Base-by-base conservation (phyloP, 2,797 vertebrate species). In the Picus viridis region DNA sequence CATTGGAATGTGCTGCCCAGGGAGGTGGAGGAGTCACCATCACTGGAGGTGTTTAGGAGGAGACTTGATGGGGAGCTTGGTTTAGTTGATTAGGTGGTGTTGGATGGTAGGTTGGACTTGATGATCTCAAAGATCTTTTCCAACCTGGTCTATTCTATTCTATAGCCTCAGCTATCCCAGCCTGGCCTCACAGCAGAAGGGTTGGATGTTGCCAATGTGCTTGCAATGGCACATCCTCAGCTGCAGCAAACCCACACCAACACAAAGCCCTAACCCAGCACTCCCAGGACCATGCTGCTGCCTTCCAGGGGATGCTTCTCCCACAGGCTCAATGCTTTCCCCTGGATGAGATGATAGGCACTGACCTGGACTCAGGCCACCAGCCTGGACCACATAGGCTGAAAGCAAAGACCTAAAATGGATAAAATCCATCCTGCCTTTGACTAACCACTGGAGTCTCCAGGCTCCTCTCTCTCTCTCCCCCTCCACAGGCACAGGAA, bases 401-500 rank as follows among this genome's bases (percentile, higher is more conserved):
- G 26, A 73, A 41, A 64, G 84, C 49, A 51, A 39, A 86, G 84
- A 19, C 83, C 90, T 78, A 91, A 87, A 93, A 75, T 74, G 86
- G 93, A 86, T 39, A 91, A 93, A 91, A 87, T 26, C 58, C 80
- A 90, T 70, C 61, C 61, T 63, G 43, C 11, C 47, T 90, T 65
- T 45, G 53, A 36, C 58, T n/a, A 58, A 56, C 67, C 32, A 8
- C 63, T 41, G 76, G 78, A 62, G 75, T 3, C 9, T 5, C 78
- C 92, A 14, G 68, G 2, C 61, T 43, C 67, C 81, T 51, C 86
- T n/a, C 29, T 43, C 81, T 51, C 86, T 24, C 30, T 65, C 62
- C 86, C 29, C 43, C 81, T 76, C 80, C 4, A 39, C 94, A 75
- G 70, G 43, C 86, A 53, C 61, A 90, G 92, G 83, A 95, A 95